A percentile compares a stretch with the other conserved stretches of the same genome.
These are phyloP conservation scores for Pluvialis apricaria DNA, from an alignment of 2,113 vertebrate species.

Conservation along the genomic window DNA sequence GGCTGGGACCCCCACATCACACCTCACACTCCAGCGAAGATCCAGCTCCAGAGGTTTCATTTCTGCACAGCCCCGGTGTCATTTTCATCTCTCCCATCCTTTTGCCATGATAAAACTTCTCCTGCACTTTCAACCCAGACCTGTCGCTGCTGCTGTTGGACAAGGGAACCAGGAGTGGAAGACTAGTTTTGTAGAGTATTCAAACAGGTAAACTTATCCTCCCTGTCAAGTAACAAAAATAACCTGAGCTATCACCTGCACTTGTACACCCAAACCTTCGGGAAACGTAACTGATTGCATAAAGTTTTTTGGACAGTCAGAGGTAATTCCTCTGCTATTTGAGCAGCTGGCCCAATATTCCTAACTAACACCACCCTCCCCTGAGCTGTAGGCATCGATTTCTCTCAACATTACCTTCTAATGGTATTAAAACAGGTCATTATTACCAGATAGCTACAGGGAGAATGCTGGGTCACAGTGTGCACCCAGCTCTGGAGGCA, in stretches of 20 bases:
- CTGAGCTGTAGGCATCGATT: not conserved
- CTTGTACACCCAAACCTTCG: accelerated
- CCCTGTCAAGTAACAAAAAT: not conserved
- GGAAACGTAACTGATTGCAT: not conserved
- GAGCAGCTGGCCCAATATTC: not conserved
- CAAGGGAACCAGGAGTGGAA: not conserved
- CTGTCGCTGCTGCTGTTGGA: not conserved
- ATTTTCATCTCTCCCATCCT: not conserved
- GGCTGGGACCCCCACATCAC: not conserved
- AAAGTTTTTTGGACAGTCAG: not conserved
- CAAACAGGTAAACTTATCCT: not conserved
- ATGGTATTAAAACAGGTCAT: not conserved
- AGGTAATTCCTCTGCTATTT: not conserved
- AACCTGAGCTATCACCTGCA: not conserved
- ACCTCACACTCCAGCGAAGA: not conserved
- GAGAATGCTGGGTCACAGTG: not conserved
- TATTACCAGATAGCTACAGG: no score
- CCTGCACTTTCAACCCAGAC: not conserved
- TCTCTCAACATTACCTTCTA: not conserved
- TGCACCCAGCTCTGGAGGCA: not conserved
- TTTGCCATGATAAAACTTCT: not conserved
- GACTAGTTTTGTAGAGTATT: accelerated
- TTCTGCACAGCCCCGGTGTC: not conserved
- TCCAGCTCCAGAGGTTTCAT: not conserved
- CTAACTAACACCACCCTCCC: accelerated